Conservation (phyloP, 2,888 invertebrate genomes). For the Heliconius hortense region DNA sequence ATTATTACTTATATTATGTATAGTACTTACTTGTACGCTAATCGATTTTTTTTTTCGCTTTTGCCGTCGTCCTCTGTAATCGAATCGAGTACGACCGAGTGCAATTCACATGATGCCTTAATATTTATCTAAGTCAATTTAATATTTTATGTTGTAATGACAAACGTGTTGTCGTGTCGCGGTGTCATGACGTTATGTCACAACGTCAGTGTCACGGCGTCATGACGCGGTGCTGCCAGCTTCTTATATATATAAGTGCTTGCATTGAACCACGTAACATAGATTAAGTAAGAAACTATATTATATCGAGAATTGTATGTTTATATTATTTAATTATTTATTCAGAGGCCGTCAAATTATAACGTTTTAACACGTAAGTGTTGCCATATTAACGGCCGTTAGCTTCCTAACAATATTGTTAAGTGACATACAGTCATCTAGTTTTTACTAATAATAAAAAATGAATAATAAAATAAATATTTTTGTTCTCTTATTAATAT, state of each 20-base stretch:
- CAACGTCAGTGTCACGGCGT: slow-evolving; percentile 12
- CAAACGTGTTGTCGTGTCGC: slow-evolving; percentile 28
- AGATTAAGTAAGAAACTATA: slow-evolving; percentile 48
- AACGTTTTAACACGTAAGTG: slow-evolving; percentile 47
- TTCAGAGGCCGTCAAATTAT: slow-evolving; percentile 47
- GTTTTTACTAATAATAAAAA: slow-evolving; percentile 69
- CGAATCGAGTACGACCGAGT: slow-evolving; percentile 73
- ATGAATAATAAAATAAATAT: slow-evolving; percentile 62
- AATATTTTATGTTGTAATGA: slow-evolving; percentile 60
- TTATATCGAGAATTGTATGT: slow-evolving; percentile 68
- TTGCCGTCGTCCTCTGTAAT: slow-evolving; percentile 78
- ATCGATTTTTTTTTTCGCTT: slow-evolving; percentile 67
- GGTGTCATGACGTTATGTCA: slow-evolving; percentile 42
- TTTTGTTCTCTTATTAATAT: slow-evolving; percentile 65
- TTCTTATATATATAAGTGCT: slow-evolving; percentile 52
- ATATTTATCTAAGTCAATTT: slow-evolving; percentile 82
- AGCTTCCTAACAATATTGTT: slow-evolving; percentile 69
- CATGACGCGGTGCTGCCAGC: slow-evolving; percentile 53
- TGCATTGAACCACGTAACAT: slow-evolving; percentile 66
- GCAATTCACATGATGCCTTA: slow-evolving; percentile 82
- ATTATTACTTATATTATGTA: slow-evolving; percentile 10
- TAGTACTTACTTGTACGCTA: slow-evolving; percentile 8
- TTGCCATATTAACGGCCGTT: slow-evolving; percentile 61
- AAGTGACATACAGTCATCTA: slow-evolving; percentile 64
- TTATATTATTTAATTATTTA: slow-evolving; percentile 75